Percentiles rank a stretch among this genome's conserved stretches.
phyloP scores from a whole-genome alignment of 2,888 invertebrate genomes.

The Tetragonisca angustula region DNA sequence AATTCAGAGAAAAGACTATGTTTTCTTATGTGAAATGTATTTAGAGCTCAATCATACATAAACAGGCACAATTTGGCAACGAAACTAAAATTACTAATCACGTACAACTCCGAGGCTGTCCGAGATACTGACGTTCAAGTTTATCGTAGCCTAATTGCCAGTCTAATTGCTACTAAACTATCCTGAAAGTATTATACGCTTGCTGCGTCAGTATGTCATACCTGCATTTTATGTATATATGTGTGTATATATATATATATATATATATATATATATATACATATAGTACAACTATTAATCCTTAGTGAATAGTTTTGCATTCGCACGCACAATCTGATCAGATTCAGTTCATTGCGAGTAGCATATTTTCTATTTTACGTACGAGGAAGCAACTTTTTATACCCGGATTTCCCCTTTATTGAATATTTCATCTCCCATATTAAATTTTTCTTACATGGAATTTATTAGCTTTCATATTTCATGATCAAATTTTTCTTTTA shows the following conservation, averaged over 20 bases:
- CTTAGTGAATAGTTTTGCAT: too few species aligned
- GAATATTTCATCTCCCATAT: too few species aligned
- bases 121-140: neutral
- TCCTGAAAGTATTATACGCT: neutral
- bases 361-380: too few species aligned
- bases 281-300: too few species aligned
- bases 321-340: too few species aligned
- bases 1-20: neutral
- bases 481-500: too few species aligned
- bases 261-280: too few species aligned
- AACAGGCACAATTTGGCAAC: neutral
- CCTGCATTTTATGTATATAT: neutral
- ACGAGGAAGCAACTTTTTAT: too few species aligned
- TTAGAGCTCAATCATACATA: neutral
- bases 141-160: neutral
- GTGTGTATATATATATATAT: neutral
- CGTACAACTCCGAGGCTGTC: neutral
- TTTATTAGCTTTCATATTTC: too few species aligned
- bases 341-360: too few species aligned
- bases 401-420: too few species aligned
- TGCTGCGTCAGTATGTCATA: neutral
- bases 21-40: neutral
- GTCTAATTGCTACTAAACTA: constrained; percentile 1
- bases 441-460: too few species aligned
- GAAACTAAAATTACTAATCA: neutral